Base-by-base conservation (phyloP, 2,888 invertebrate genomes). In the Drosophila anomalata region DNA sequence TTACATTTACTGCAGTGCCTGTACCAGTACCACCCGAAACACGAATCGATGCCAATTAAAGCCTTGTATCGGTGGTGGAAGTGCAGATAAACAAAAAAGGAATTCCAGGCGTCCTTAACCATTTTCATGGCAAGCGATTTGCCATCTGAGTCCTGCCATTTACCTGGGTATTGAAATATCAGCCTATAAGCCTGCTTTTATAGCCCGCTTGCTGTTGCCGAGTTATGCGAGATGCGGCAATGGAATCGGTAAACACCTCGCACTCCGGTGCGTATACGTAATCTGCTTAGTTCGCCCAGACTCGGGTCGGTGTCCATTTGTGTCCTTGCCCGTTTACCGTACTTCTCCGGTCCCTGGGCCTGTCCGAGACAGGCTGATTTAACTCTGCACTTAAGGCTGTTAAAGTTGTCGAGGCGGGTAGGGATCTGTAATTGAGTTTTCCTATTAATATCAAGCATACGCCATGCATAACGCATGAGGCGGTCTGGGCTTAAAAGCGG, bases 351-450 rank as follows among this genome's bases (percentile, higher is more conserved):
- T 36, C 31, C 39, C 44, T 48, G 53, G 50, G 53, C 47, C 47
- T 53, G 22, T 22, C 17, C 46, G 14, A 22, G 11, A 2, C 22
- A 62, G 50, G 29, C 52, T 24, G 63, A 41, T 51, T 71, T 57
- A 63, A 72, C 53, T 26, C 50, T 12, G 54, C 56, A 69, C 54
- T 69, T 69, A 69, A 70, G 50, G 73, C 46, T 46, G 51, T 55
- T 71, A 53, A 54, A 60, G 70, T 36, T 44, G 50, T 51, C 47
- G 9, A 20, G 33, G 41, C 50, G 50, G 31, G 17, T 17, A 33
- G 36, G 52, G 31, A 63, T 55, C 36, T 44, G 73, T 76, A 86
- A 79, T 76, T 80, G 63, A 57, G 76, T 75, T 76, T 54, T 50
- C 55, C 63, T 67, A 61, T 70, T 52, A 70, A 79, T 67, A 82